Conservation (phyloP, 2,888 invertebrate genomes). For the Acanthosepion lycidas region DNA sequence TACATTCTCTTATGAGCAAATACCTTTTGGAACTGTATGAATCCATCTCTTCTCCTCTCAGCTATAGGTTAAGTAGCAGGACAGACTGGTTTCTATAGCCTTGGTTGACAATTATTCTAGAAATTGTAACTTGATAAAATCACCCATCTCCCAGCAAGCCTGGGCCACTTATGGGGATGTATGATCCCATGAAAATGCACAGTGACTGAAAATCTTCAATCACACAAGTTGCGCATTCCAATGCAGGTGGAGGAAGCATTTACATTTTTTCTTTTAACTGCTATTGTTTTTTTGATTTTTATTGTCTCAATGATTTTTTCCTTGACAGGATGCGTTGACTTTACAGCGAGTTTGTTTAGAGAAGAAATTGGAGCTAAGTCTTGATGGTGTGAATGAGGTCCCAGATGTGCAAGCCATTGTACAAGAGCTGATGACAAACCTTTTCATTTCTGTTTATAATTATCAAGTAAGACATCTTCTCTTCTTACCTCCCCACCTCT, state of each 20-base stretch:
- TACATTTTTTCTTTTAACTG: background rate
- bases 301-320: background rate
- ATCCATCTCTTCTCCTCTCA: no score
- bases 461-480: conserved; percentile 80
- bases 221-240: background rate
- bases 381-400: conserved; percentile 83
- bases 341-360: conserved; percentile 91
- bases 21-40: no score
- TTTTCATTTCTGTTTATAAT: conserved; percentile 95
- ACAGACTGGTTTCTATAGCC: no score
- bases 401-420: conserved; percentile 89
- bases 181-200: no score
- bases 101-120: no score
- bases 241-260: background rate
- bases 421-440: conserved; percentile 89
- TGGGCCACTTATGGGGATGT: no score
- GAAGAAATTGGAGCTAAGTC: conserved; percentile 87
- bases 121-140: no score
- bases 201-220: no score
- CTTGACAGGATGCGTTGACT: conserved; percentile 87
- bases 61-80: no score
- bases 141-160: no score
- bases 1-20: no score
- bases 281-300: background rate
- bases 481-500: background rate